Evolutionary conservation across 2,888 invertebrate genomes (phyloP).

Genomic region (Agriopis marginaria): DNA sequence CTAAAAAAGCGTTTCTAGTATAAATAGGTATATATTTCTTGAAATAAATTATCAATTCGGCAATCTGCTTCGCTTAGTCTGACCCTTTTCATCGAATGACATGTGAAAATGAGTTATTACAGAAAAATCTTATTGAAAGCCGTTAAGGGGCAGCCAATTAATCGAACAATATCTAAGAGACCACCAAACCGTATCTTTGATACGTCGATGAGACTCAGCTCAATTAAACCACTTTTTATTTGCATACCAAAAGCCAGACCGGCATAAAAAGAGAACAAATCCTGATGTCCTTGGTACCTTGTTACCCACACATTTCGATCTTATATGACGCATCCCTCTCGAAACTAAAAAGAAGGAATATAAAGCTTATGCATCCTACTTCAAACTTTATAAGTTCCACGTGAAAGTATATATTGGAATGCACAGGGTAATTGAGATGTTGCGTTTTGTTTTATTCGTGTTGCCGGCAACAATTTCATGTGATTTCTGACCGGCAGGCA

Average conservation of each 20-base stretch:
- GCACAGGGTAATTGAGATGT: slow-evolving; percentile 60
- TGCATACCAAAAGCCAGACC: slow-evolving; percentile 68
- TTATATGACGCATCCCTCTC: slow-evolving; percentile 68
- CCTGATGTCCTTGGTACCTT: slow-evolving; percentile 75
- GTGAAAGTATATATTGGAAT: slow-evolving; percentile 45
- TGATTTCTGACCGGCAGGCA: slow-evolving; percentile 60
- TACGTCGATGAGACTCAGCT: slow-evolving; percentile 43
- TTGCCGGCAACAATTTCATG: slow-evolving; percentile 62
- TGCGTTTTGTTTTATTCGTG: slow-evolving; percentile 53
- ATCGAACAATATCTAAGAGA: slow-evolving; percentile 21
- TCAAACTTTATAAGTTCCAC: slow-evolving; percentile 36
- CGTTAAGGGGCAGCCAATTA: slow-evolving; percentile 30
- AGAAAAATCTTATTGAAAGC: not conserved
- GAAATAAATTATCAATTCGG: not conserved
- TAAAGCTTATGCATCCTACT: slow-evolving; percentile 35
- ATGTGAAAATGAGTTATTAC: slow-evolving; percentile 8
- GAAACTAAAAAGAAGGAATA: slow-evolving; percentile 46
- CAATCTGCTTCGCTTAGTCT: slow-evolving; percentile 5
- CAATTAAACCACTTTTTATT: slow-evolving; percentile 67
- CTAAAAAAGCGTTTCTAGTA: too few relatives aligned
- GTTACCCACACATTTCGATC: slow-evolving; percentile 73
- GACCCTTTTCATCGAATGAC: slow-evolving; percentile 19
- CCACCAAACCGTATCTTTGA: slow-evolving; percentile 32
- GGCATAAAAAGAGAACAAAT: slow-evolving; percentile 64
- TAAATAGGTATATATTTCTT: too few relatives aligned